Evolutionary conservation across 2,113 vertebrate species (phyloP).

Genomic region (Erythrolamprus reginae): DNA sequence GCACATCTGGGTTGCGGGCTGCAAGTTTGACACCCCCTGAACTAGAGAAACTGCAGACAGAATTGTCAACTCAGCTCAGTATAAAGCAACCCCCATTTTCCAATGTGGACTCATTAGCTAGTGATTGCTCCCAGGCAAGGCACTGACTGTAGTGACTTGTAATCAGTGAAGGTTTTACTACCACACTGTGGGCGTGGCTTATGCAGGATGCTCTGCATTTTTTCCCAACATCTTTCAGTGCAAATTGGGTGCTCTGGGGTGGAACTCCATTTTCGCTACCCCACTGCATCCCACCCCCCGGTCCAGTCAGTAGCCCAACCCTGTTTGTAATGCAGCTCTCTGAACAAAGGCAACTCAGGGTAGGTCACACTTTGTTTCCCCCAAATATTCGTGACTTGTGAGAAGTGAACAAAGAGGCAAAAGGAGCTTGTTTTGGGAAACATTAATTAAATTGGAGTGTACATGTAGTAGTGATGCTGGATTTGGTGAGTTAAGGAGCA

Average conservation of each 20-base stretch:
- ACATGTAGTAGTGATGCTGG: accelerated
- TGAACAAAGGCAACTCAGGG: neutral
- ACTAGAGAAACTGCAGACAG: neutral
- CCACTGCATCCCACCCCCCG: too few species aligned
- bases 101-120: neutral
- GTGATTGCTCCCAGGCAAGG: neutral
- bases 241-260: too few species aligned
- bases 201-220: too few species aligned
- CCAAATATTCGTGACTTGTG: neutral
- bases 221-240: too few species aligned
- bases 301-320: too few species aligned
- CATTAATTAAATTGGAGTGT: conserved; percentile 20
- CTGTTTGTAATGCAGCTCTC: neutral
- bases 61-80: neutral
- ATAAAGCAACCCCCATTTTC: neutral
- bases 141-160: neutral
- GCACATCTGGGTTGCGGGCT: too few species aligned
- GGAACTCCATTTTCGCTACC: too few species aligned
- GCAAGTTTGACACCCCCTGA: neutral
- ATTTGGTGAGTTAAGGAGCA: conserved; percentile 1
- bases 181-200: too few species aligned
- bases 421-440: conserved; percentile 39
- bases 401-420: neutral
- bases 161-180: too few species aligned
- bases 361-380: neutral